Evolutionary conservation across 2,113 vertebrate species (phyloP), one percentile per base, ranked within the genome.

Genomic region (Gasterosteus aculeatus): DNA sequence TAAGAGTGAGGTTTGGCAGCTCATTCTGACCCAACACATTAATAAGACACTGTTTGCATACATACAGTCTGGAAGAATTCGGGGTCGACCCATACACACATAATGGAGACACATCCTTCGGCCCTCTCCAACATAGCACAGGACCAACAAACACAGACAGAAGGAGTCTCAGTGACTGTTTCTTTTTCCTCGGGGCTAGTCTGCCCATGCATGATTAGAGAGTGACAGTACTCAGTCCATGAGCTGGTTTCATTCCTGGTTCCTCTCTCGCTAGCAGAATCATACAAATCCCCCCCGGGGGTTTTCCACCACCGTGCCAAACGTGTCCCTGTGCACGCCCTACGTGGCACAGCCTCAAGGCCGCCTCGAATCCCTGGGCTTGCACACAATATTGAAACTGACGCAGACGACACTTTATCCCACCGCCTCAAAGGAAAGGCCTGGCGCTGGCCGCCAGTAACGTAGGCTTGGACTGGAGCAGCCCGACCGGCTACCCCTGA

Each of bases 121-220:
- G 51, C 62, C 12, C 16, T 64, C 57, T 67, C 57, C 39, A 60
- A 10, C 26, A 46, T 16, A 76, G 47, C 46, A 15, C 12, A 46
- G 10, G 65, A 51, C 49, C n/a, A 19, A 51, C 49, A 51, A 6
- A 58, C 67, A 69, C 71, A 68, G 71, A 60, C 75, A 85, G 59
- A 81, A 39, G 72, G 19, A 65, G 59, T 14, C 85, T 44, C 62
- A 47, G 75, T 77, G 72, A 75, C 82, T 80, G 72, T 64, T 64
- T 81, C 69, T 49, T 69, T 82, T n/a, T 88, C 88, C 89, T 91
- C 60, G 3, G 81, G 93, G 89, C 85, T 79, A 16, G 78, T 90
- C 88, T 91, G 91, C 73, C 87, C 80, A 74, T 82, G 84, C 79
- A 84, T 61, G 92, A 92, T 93, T 93, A 92, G 78, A 90, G 80